Evolutionary conservation across 2,113 vertebrate species (phyloP).

Genomic region (Gymnogyps californianus): DNA sequence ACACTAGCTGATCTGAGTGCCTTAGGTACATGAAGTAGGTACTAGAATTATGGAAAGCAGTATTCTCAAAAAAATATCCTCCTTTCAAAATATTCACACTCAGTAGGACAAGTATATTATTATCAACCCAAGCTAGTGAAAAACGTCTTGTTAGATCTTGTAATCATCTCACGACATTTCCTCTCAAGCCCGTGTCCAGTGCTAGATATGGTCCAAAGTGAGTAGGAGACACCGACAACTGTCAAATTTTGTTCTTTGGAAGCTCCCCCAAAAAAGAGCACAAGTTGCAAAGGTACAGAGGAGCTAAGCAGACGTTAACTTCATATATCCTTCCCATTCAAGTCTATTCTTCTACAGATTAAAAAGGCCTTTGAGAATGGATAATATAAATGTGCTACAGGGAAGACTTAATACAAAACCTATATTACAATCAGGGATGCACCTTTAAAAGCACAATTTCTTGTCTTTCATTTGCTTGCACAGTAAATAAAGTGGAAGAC

Average conservation of each 20-base stretch:
- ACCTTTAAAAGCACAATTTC: neutral
- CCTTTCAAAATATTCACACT: neutral
- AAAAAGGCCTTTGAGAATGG: neutral
- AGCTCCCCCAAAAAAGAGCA: neutral
- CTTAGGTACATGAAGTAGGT: neutral
- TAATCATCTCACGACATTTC: slow-evolving; percentile 27
- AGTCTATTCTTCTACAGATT: neutral
- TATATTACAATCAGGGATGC: neutral
- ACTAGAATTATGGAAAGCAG: neutral
- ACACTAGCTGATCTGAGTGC: neutral
- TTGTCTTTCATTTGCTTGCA: neutral
- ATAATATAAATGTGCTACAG: neutral
- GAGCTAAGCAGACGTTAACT: neutral
- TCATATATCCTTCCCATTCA: neutral
- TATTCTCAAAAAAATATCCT: neutral
- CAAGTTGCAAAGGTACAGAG: neutral
- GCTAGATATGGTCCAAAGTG: neutral
- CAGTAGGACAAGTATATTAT: neutral
- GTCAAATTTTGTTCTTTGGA: neutral
- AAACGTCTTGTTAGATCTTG: neutral
- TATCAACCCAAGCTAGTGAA: neutral
- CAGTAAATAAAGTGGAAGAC: neutral
- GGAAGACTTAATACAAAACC: neutral
- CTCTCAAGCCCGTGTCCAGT: slow-evolving; percentile 34
- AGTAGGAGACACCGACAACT: neutral